A percentile compares a stretch with the other conserved stretches of the same genome.
Conservation (phyloP, 2,113 vertebrate genomes). For the Amphiprion ocellaris region DNA sequence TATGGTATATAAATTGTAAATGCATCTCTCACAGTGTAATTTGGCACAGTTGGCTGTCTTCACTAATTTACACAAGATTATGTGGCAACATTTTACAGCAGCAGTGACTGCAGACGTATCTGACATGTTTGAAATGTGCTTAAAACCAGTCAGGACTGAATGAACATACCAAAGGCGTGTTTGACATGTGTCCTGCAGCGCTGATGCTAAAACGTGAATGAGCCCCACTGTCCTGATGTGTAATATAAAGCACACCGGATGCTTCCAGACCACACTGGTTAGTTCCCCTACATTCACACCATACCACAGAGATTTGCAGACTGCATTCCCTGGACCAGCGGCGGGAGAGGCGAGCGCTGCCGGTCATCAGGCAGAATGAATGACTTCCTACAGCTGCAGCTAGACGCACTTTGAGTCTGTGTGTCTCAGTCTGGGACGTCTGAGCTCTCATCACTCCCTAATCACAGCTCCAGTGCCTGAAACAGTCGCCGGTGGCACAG, state of each 20-base stretch:
- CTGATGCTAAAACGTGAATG: slow-evolving; percentile 49
- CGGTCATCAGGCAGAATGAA: slow-evolving; percentile 74
- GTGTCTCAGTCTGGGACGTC: slow-evolving; percentile 42
- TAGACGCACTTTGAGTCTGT: slow-evolving; percentile 49
- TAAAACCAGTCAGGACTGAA: slow-evolving; percentile 33
- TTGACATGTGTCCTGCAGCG: slow-evolving; percentile 52
- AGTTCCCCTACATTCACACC: slow-evolving; percentile 66
- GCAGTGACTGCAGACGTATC: slow-evolving; percentile 11
- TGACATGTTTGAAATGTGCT: slow-evolving; percentile 30
- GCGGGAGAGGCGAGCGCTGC: slow-evolving; percentile 41
- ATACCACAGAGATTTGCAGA: slow-evolving; percentile 75
- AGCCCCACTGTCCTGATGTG: slow-evolving; percentile 43
- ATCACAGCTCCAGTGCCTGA: slow-evolving; percentile 56
- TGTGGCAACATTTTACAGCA: slow-evolving; percentile 21
- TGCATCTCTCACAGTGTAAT: not conserved
- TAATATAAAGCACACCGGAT: slow-evolving; percentile 63
- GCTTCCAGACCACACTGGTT: slow-evolving; percentile 51
- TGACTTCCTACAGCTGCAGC: slow-evolving; percentile 81
- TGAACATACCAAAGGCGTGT: slow-evolving; percentile 42
- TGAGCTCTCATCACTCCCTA: slow-evolving; percentile 60
- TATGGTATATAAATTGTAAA: slow-evolving; percentile 36
- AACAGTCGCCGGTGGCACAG: slow-evolving; percentile 38
- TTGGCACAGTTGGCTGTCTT: slow-evolving; percentile 19
- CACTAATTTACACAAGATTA: slow-evolving; percentile 30
- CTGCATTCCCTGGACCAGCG: slow-evolving; percentile 61